These are phyloP conservation scores for Pseudoips prasinana DNA, from an alignment of 2,888 invertebrate genomes.

Conservation along the genomic window DNA sequence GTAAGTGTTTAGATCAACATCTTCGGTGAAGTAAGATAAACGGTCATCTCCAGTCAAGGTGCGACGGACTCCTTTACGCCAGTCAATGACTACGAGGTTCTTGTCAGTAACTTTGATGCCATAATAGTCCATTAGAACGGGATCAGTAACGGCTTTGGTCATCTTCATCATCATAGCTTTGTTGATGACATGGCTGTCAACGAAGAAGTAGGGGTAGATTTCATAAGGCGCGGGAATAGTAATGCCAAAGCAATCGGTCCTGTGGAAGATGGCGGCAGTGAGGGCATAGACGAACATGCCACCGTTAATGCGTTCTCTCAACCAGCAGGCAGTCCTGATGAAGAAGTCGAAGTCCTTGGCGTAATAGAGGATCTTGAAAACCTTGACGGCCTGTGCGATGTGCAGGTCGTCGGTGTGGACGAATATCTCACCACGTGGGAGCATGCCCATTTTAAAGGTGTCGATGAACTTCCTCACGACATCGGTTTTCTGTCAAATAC, in stretches of 20 bases:
- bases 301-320: conserved; percentile 86
- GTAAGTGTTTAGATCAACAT: conserved; percentile 88
- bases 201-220: conserved; percentile 89
- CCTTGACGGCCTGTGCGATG: conserved; percentile 82
- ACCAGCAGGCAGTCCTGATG: conserved; percentile 85
- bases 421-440: conserved; percentile 83
- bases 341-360: conserved; percentile 87
- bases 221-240: conserved; percentile 88
- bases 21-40: conserved; percentile 88
- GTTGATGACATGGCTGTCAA: conserved; percentile 86
- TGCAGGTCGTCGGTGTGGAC: conserved; percentile 83
- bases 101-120: conserved; percentile 76
- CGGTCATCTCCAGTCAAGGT: conserved; percentile 82
- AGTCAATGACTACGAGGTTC: conserved; percentile 83
- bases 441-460: conserved; percentile 79
- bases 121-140: conserved; percentile 76
- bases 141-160: conserved; percentile 81
- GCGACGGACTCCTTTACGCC: conserved; percentile 84
- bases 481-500: conserved; percentile 72
- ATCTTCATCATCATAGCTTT: conserved; percentile 85
- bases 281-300: conserved; percentile 88
- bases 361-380: conserved; percentile 84
- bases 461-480: conserved; percentile 81
- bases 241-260: conserved; percentile 84
- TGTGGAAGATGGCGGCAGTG: conserved; percentile 85